These are phyloP conservation scores for Neoarius graeffei DNA, from an alignment of 2,113 vertebrate species.

Conservation along the genomic window DNA sequence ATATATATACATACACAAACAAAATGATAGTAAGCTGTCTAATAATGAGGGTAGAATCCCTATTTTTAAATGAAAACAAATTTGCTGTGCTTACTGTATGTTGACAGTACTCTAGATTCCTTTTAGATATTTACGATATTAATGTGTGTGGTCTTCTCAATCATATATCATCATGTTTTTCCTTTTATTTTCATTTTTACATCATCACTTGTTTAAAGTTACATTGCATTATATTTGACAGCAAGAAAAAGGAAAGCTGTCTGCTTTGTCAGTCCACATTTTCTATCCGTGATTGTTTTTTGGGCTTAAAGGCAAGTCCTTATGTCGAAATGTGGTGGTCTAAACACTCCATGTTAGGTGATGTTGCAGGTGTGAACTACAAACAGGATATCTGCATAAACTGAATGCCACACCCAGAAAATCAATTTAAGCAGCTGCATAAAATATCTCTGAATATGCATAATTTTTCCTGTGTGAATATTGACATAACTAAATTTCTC, in stretches of 20 bases:
- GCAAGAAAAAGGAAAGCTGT: background rate
- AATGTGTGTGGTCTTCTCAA: background rate
- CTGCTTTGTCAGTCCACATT: background rate
- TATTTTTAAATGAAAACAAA: background rate
- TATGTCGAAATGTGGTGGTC: background rate
- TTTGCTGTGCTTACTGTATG: background rate
- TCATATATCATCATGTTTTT: background rate
- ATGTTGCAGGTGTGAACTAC: background rate
- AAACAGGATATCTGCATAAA: background rate
- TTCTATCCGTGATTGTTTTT: background rate
- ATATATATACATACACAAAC: no score
- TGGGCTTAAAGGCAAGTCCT: background rate
- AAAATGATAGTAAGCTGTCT: background rate
- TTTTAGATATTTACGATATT: background rate
- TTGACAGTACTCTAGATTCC: background rate
- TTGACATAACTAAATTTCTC: background rate
- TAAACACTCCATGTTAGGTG: background rate
- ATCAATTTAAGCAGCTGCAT: background rate
- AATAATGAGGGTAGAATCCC: background rate
- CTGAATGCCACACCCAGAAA: background rate
- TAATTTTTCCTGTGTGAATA: background rate
- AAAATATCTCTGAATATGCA: background rate
- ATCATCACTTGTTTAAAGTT: background rate
- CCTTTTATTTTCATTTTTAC: background rate
- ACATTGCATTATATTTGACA: background rate